Evolutionary conservation across 1,140 invertebrate species (phyloP).

Genomic region (Drosophila sp.): DNA sequence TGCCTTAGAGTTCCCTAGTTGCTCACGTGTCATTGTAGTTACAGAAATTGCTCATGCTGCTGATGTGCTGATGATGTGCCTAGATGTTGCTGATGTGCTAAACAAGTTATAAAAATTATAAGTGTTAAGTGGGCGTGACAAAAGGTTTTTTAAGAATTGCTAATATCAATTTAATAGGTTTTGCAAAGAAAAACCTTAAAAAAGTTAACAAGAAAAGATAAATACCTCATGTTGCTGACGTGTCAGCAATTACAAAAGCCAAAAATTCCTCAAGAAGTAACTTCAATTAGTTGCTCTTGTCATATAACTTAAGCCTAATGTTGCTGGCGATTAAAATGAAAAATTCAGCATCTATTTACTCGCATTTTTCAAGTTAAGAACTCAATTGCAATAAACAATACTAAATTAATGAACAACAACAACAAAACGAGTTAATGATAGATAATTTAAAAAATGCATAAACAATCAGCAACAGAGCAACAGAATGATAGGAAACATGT

Average conservation of each 20-base stretch:
- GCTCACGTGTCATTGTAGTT: no score
- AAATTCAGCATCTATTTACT: background rate
- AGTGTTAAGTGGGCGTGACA: no score
- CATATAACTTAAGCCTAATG: background rate
- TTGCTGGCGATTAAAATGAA: background rate
- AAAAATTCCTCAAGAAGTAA: background rate
- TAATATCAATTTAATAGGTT: no score
- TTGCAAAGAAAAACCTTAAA: no score
- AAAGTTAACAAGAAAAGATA: background rate
- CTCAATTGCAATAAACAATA: constrained; percentile 7
- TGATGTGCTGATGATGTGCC: background rate
- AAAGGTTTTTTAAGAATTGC: no score
- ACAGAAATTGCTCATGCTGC: background rate
- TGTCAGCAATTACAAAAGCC: background rate
- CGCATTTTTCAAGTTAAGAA: constrained; percentile 1
- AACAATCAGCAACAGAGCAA: constrained; percentile 7
- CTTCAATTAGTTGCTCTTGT: background rate
- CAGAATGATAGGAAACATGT: constrained; percentile 16
- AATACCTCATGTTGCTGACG: background rate
- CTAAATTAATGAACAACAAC: constrained; percentile 2
- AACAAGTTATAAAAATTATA: no score
- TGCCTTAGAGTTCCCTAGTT: no score
- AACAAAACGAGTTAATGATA: constrained; percentile 2
- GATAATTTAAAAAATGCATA: constrained; percentile 2
- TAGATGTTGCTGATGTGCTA: no score